A percentile compares a stretch with the other conserved stretches of the same genome.
Evolutionary conservation across 1,140 invertebrate genomes (phyloP).

Genomic region (Drosophila takahashii): DNA sequence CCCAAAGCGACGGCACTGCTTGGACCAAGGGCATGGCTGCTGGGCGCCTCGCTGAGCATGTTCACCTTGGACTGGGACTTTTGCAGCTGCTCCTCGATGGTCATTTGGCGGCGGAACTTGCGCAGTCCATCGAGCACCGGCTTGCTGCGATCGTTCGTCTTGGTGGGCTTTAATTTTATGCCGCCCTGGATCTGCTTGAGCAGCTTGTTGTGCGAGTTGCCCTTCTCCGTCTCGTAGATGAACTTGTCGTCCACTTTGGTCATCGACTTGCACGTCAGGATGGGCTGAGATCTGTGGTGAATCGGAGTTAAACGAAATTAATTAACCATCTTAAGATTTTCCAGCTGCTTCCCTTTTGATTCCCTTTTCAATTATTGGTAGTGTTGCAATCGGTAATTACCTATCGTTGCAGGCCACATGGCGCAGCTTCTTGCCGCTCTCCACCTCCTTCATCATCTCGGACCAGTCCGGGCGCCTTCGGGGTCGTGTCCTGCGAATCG

Average conservation of each 20-base stretch:
- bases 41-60: constrained; percentile 75
- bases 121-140: constrained; percentile 92
- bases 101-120: constrained; percentile 94
- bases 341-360: constrained; percentile 2
- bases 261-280: constrained; percentile 87
- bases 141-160: constrained; percentile 94
- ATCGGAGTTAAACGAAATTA: background rate
- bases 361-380: constrained; percentile 29
- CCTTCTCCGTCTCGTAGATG: constrained; percentile 94
- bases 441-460: constrained; percentile 95
- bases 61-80: constrained; percentile 90
- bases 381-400: constrained; percentile 42
- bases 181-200: constrained; percentile 93
- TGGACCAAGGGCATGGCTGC: constrained; percentile 84
- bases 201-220: constrained; percentile 92
- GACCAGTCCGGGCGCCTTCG: constrained; percentile 94
- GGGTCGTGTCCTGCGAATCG: constrained; percentile 87
- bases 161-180: constrained; percentile 90
- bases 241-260: constrained; percentile 91
- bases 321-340: background rate
- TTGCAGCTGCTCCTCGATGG: constrained; percentile 94
- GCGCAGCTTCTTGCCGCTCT: constrained; percentile 90
- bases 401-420: constrained; percentile 94
- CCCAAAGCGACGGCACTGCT: constrained; percentile 45
- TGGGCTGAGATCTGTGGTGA: constrained; percentile 86